Conservation (phyloP, 2,888 invertebrate genomes). For the Nemurella pictetii region DNA sequence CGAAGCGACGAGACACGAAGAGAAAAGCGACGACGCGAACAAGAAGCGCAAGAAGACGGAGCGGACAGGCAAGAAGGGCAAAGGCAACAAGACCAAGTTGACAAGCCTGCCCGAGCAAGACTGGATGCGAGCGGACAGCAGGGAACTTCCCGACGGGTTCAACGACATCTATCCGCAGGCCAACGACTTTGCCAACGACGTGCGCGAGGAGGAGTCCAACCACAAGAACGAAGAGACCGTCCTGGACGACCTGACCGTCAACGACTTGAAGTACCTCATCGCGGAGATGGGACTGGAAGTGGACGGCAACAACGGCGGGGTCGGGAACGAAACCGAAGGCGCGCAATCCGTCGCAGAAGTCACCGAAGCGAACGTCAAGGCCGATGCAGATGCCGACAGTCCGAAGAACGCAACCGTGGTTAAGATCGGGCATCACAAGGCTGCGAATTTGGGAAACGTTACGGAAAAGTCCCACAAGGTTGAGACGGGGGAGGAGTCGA, state of each 20-base stretch:
- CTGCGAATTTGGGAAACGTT: too few relatives aligned
- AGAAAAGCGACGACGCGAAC: background rate
- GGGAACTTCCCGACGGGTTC: background rate
- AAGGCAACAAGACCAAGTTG: background rate
- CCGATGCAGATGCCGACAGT: too few relatives aligned
- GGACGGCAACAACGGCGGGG: too few relatives aligned
- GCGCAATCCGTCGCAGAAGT: too few relatives aligned
- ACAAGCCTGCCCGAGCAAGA: background rate
- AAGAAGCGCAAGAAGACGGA: background rate
- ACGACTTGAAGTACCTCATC: background rate
- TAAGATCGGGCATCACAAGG: background rate
- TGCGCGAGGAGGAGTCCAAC: background rate
- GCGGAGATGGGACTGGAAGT: background rate
- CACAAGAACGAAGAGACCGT: background rate
- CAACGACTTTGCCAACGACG: background rate
- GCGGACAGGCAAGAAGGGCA: background rate
- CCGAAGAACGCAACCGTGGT: background rate
- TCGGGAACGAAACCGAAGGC: background rate
- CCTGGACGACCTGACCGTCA: background rate
- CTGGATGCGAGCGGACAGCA: background rate
- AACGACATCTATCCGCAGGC: background rate
- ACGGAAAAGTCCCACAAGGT: too few relatives aligned
- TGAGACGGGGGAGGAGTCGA: too few relatives aligned
- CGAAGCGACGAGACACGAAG: background rate
- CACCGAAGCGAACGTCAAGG: too few relatives aligned